phyloP scores from a whole-genome alignment of 1,140 invertebrate species.

The Choristoneura fumiferana region DNA sequence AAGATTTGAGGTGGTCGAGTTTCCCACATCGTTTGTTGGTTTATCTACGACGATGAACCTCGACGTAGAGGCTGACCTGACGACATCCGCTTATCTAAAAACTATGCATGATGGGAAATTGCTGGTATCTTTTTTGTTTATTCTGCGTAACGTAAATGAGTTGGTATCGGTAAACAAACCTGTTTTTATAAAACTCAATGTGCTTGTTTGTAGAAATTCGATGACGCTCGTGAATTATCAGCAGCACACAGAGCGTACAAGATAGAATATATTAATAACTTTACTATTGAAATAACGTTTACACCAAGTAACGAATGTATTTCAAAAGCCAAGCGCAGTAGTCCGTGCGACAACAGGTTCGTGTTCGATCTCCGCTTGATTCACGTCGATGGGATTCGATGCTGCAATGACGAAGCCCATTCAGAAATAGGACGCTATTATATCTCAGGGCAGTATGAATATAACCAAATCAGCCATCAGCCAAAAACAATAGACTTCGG shows the following conservation, averaged over 20 bases:
- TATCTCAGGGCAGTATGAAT: slow-evolving; percentile 62
- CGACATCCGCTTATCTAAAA: slow-evolving; percentile 55
- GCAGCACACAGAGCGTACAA: slow-evolving; percentile 60
- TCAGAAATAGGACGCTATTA: slow-evolving; percentile 66
- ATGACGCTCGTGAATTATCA: slow-evolving; percentile 59
- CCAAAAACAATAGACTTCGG: slow-evolving; percentile 58
- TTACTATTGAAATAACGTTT: slow-evolving; percentile 53
- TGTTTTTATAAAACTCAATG: too few species aligned
- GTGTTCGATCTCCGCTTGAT: slow-evolving; percentile 62
- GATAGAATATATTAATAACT: slow-evolving; percentile 36
- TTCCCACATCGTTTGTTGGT: slow-evolving; percentile 60
- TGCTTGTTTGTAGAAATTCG: slow-evolving; percentile 47
- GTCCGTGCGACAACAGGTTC: slow-evolving; percentile 50
- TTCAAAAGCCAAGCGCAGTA: slow-evolving; percentile 45
- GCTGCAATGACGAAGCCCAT: slow-evolving; percentile 60
- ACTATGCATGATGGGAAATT: slow-evolving; percentile 50
- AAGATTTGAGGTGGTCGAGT: slow-evolving; percentile 60
- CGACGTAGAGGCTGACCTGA: slow-evolving; percentile 52
- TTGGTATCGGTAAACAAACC: too few species aligned
- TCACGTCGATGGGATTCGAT: slow-evolving; percentile 50
- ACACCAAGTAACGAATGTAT: slow-evolving; percentile 60
- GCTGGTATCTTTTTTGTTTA: slow-evolving; percentile 35
- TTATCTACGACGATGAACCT: slow-evolving; percentile 45
- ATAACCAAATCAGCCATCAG: slow-evolving; percentile 47
- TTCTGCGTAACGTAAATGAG: not conserved